A percentile compares a stretch with the other conserved stretches of the same genome.
Conservation (phyloP, 2,797 vertebrate species). For the Sternotherus odoratus region DNA sequence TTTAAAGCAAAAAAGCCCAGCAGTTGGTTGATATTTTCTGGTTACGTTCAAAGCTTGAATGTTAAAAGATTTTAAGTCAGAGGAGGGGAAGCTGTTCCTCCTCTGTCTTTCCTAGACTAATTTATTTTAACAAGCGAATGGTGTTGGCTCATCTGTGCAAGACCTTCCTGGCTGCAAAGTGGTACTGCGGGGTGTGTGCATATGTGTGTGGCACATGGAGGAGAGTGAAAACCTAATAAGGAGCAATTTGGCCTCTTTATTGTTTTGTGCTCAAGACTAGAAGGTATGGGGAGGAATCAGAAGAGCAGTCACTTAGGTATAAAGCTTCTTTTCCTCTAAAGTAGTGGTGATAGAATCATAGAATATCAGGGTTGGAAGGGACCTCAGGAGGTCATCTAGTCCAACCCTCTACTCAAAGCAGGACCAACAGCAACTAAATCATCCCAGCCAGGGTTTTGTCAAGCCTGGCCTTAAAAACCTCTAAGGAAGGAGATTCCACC, state of each 20-base stretch:
- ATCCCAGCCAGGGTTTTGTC: too few species aligned
- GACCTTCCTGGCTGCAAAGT: not conserved
- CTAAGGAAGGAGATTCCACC: too few species aligned
- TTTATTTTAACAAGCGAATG: constrained; percentile 28
- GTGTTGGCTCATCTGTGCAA: not conserved
- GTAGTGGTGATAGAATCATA: not conserved
- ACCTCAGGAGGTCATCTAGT: too few species aligned
- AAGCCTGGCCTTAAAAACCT: too few species aligned
- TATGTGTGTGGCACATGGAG: not conserved
- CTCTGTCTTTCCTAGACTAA: not conserved
- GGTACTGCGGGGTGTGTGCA: not conserved
- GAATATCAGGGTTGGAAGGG: too few species aligned
- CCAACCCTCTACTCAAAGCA: too few species aligned
- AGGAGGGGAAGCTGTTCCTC: not conserved
- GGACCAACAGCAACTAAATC: too few species aligned
- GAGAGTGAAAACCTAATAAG: not conserved
- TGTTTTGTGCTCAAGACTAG: not conserved
- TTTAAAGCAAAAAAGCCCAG: not conserved
- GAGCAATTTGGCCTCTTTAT: not conserved
- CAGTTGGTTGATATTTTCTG: not conserved
- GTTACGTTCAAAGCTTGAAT: not conserved
- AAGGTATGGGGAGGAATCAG: not conserved
- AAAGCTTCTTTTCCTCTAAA: not conserved
- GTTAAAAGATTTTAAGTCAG: not conserved
- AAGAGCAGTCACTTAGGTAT: constrained; percentile 10